Evolutionary conservation across 2,888 invertebrate species (phyloP), one percentile per base, ranked within the genome.

Genomic region (Lycophotia porphyrea): DNA sequence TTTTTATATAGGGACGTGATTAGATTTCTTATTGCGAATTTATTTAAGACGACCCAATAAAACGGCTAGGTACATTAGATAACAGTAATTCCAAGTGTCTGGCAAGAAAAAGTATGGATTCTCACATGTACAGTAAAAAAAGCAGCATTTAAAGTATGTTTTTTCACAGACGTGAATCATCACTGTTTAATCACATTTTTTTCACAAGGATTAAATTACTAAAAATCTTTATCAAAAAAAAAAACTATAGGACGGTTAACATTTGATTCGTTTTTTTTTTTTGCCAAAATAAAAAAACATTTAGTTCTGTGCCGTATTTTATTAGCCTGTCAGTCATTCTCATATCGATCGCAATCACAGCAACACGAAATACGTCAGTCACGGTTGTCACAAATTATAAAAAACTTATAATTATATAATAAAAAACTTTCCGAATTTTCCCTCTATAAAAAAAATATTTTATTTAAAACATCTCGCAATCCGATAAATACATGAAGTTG

Each of bases 1-100:
- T 86, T 87, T 87, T 86, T 84, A 84, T 76, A 70, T 69, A 68
- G 66, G 65, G 36, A 85, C 86, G 86, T 87, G 86, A 87, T 84
- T 79, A 70, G 87, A 74, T 79, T 87, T 65, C 67, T 80, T 76
- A 86, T 80, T 80, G 66, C 64, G 74, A 78, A 65, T 77, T 85
- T 85, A 76, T 78, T 75, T 76, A 77, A 79, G 76, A 69, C 67
- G 47, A 78, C 70, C 72, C 65, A 63, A 64, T 83, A 60, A 78
- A 72, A 81, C 55, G 70, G 70, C 39, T 67, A 21, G 58, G 11
- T 79, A 52, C 64, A 55, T 67, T 76, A 24, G 42, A 61, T 72
- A 65, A 42, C 42, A 61, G 52, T 31, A 52, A 65, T 71, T 64
- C 47, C n/a, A n/a, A 70, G 49, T 58, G 44, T 66, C 52, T 58